Evolutionary conservation across 2,797 vertebrate genomes (phyloP), one percentile per base, ranked within the genome.

Genomic region (Stomatorhinus walkeri): DNA sequence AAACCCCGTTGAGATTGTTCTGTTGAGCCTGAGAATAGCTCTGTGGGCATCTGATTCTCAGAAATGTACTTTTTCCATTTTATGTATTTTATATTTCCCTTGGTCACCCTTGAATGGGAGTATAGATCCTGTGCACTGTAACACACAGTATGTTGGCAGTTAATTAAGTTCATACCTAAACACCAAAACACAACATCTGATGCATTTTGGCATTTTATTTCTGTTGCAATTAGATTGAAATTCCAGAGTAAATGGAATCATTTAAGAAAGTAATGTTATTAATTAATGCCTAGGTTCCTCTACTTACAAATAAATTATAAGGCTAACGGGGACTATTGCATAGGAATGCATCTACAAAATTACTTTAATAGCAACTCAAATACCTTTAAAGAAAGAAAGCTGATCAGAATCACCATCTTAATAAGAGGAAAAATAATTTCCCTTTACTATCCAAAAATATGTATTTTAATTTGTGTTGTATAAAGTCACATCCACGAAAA

Each of bases 1-100:
- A 88, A 79, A 88, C 46, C 87, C 46, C 87, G 28, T 28, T 16
- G 24, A 87, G 48, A 68, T 51, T 36, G 24, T 61, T 87, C 76
- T 46, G 76, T 36, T 72, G 64, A 72, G 64, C 4, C 64, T 72
- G 10, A 72, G 40, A 79, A 79, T 79, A 79, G 16, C 19, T 43
- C 36, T 81, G 76, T n/a, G 36, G 76, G 76, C 40, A 46, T 40
- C 40, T 43, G 76, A 46, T 81, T 81, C 16, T n/a, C 76, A 40
- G 5, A 46, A n/a, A 43, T 46, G 40, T 81, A 43, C 16, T 46
- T 81, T 72, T 72, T 72, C 64, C 28, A 72, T 72, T 72, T 72
- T 72, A 36, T 72, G 32, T 72, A 36, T 72, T 72, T 72, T 36
- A 72, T 72, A 72, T 36, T 72, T 72, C 28, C 14, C 32, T 32